Conservation (phyloP, 2,888 invertebrate genomes). For the Subacronicta megacephala region DNA sequence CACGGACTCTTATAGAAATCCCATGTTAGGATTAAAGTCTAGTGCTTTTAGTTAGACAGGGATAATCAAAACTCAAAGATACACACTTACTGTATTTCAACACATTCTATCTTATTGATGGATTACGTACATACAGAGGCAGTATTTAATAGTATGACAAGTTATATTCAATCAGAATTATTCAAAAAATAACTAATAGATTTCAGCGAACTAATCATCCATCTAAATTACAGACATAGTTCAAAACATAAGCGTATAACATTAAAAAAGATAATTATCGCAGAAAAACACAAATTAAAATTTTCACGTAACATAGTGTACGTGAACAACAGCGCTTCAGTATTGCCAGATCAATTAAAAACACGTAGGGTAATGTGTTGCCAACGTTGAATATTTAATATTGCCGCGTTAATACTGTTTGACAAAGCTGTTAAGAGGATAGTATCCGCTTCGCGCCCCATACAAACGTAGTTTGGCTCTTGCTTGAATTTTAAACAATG, state of each 20-base stretch:
- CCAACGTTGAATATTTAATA: conserved; percentile 80
- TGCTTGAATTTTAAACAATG: too few species aligned
- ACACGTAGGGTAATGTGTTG: conserved; percentile 74
- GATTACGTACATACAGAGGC: too few species aligned
- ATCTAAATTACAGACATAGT: conserved; percentile 8
- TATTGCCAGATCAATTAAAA: conserved; percentile 80
- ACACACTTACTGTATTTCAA: too few species aligned
- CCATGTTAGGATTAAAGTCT: too few species aligned
- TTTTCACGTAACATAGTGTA: conserved; percentile 28
- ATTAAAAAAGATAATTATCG: conserved; percentile 28
- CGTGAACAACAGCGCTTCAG: conserved; percentile 57
- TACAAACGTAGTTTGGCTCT: too few species aligned
- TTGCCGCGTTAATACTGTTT: conserved; percentile 79
- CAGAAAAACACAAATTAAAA: conserved; percentile 26
- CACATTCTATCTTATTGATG: too few species aligned
- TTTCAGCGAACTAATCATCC: conserved; percentile 6
- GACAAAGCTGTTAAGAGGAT: conserved; percentile 87
- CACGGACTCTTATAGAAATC: too few species aligned
- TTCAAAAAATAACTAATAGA: conserved; percentile 5
- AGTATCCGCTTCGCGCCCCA: too few species aligned
- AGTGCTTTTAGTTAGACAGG: too few species aligned
- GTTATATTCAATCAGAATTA: neutral
- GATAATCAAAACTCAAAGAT: too few species aligned
- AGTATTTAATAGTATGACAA: too few species aligned
- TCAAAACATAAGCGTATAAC: conserved; percentile 21